Conservation (phyloP, 1,140 invertebrate genomes). For the Chlorops oryzae region DNA sequence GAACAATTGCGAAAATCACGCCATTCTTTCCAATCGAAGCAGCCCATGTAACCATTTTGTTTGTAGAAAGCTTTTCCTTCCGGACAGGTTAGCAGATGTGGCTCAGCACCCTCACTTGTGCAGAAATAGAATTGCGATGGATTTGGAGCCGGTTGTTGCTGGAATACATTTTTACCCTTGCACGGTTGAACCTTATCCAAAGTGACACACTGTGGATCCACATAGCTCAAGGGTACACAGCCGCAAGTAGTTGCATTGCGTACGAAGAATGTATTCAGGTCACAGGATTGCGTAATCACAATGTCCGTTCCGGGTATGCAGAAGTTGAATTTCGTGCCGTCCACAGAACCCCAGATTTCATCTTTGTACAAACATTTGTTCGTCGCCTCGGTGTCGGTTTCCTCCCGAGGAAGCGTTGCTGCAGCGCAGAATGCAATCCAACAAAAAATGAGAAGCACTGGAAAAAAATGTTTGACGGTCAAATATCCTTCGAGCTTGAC, state of each 20-base stretch:
- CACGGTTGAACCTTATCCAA: background rate
- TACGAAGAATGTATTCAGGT: slow-evolving; percentile 24
- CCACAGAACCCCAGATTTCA: slow-evolving; percentile 23
- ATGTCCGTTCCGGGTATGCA: slow-evolving; percentile 18
- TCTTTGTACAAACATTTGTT: slow-evolving; percentile 18
- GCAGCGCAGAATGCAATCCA: too few relatives aligned
- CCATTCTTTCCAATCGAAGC: slow-evolving; percentile 36
- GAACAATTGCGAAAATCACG: slow-evolving; percentile 17
- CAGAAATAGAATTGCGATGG: slow-evolving; percentile 42
- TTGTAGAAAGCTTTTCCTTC: slow-evolving; percentile 32
- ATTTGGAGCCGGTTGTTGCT: slow-evolving; percentile 32
- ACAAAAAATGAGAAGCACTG: too few relatives aligned
- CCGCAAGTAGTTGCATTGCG: slow-evolving; percentile 26
- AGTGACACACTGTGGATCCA: slow-evolving; percentile 28
- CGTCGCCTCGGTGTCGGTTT: background rate
- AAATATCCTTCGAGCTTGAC: too few relatives aligned
- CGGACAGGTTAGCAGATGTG: slow-evolving; percentile 28
- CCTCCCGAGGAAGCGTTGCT: too few relatives aligned
- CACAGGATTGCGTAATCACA: slow-evolving; percentile 13
- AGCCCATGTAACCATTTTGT: slow-evolving; percentile 25
- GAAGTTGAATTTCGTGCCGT: slow-evolving; percentile 26
- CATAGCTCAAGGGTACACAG: slow-evolving; percentile 21
- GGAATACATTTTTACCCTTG: slow-evolving; percentile 13
- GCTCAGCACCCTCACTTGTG: slow-evolving; percentile 21
- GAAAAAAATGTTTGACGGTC: too few relatives aligned